Conservation (phyloP, 2,797 vertebrate species). For the Chromobotia macracanthus region DNA sequence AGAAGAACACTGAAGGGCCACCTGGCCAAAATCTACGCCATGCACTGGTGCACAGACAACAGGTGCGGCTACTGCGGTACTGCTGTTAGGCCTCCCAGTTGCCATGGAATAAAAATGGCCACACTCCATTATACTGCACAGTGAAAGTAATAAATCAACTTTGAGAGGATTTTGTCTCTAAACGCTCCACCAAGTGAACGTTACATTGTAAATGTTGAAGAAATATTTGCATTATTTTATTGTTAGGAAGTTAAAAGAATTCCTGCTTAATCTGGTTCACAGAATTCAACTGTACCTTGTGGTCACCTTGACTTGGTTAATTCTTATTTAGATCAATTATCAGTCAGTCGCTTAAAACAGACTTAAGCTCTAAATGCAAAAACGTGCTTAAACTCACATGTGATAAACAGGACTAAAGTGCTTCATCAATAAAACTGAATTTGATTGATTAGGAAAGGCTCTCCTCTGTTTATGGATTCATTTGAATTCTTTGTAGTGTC, state of each 20-base stretch:
- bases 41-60: conserved; percentile 88
- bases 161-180: not conserved
- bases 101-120: not conserved
- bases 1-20: conserved; percentile 87
- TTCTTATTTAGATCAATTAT: conserved; percentile 53
- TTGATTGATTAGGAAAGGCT: not conserved
- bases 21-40: conserved; percentile 89
- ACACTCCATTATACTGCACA: not conserved
- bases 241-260: not conserved
- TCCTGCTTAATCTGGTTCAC: conserved; percentile 9
- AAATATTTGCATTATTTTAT: no score
- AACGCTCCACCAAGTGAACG: not conserved
- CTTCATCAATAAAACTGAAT: not conserved
- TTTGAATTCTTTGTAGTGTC: not conserved
- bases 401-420: no score
- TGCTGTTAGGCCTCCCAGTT: not conserved
- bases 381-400: not conserved
- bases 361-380: conserved; percentile 8
- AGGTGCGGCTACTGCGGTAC: conserved; percentile 69
- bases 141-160: not conserved
- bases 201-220: not conserved
- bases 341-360: conserved; percentile 23
- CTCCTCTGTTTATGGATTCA: not conserved
- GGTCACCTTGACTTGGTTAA: conserved; percentile 52
- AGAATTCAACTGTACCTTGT: conserved; percentile 9